Evolutionary conservation across 2,113 vertebrate species (phyloP).

Genomic region (Triplophysa siluroides): DNA sequence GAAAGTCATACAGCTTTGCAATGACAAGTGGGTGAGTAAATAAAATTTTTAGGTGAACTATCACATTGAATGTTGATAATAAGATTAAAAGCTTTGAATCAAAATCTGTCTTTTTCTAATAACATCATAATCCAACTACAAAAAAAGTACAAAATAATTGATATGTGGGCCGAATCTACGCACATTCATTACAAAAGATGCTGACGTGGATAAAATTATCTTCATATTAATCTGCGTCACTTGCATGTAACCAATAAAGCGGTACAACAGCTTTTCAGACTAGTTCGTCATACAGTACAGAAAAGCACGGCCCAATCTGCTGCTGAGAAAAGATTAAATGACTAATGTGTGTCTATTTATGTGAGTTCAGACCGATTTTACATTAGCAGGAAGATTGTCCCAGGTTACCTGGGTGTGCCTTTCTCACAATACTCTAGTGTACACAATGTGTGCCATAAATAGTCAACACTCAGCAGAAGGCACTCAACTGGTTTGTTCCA

Average conservation of each 20-base stretch:
- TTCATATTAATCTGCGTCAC: neutral
- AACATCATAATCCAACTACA: too few species aligned
- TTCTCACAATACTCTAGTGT: slow-evolving; percentile 22
- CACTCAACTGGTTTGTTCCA: slow-evolving; percentile 55
- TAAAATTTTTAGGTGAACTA: too few species aligned
- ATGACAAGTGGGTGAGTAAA: too few species aligned
- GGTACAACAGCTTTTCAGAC: neutral
- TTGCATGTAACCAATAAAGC: neutral
- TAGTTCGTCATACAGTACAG: neutral
- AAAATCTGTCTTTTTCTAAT: too few species aligned
- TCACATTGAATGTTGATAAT: too few species aligned
- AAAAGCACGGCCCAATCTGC: neutral
- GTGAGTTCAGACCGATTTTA: neutral
- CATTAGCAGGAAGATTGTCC: slow-evolving; percentile 1
- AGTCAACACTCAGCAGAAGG: slow-evolving; percentile 33
- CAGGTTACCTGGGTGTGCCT: slow-evolving; percentile 44
- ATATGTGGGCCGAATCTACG: too few species aligned
- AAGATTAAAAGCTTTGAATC: too few species aligned
- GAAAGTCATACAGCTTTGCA: too few species aligned
- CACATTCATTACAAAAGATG: too few species aligned
- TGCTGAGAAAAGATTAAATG: neutral
- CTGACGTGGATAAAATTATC: too few species aligned
- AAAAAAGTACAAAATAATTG: too few species aligned
- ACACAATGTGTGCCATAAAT: slow-evolving; percentile 39
- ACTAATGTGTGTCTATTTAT: slow-evolving; percentile 5